phyloP scores from a whole-genome alignment of 2,113 vertebrate species.

The Mesembrinibis cayennensis region DNA sequence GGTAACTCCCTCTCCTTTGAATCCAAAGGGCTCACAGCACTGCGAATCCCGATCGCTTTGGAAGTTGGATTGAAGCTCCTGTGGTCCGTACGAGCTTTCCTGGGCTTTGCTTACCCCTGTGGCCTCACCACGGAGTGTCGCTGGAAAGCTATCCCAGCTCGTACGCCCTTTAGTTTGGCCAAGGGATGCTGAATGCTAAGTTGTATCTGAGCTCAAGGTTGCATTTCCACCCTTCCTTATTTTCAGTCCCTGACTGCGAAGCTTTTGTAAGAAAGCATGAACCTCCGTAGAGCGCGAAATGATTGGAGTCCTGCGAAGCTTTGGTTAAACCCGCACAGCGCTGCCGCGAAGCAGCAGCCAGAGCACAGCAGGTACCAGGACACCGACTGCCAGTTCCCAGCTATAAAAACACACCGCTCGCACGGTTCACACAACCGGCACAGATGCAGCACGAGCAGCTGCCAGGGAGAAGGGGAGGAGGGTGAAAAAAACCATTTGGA shows the following conservation, averaged over 20 bases:
- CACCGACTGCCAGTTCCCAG: neutral
- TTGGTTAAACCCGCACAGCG: neutral
- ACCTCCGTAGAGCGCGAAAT: accelerated
- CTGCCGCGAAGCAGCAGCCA: neutral
- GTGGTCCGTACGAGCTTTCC: neutral
- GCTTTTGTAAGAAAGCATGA: neutral
- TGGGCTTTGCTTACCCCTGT: neutral
- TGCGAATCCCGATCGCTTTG: accelerated
- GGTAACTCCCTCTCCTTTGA: neutral
- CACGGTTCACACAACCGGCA: neutral
- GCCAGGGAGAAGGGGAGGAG: constrained; percentile 9
- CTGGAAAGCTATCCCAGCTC: neutral
- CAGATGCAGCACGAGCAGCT: constrained; percentile 5
- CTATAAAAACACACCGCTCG: neutral
- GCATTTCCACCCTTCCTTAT: neutral
- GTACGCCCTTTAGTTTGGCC: accelerated
- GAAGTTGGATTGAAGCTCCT: neutral
- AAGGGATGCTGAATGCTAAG: accelerated
- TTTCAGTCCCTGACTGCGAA: neutral
- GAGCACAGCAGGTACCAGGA: constrained; percentile 40
- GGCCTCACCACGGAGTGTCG: accelerated
- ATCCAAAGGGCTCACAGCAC: neutral
- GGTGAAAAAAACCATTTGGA: constrained; percentile 9
- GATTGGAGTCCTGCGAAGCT: neutral
- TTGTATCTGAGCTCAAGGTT: neutral